Evolutionary conservation across 2,888 invertebrate genomes (phyloP).

Genomic region (Monopis laevigella): DNA sequence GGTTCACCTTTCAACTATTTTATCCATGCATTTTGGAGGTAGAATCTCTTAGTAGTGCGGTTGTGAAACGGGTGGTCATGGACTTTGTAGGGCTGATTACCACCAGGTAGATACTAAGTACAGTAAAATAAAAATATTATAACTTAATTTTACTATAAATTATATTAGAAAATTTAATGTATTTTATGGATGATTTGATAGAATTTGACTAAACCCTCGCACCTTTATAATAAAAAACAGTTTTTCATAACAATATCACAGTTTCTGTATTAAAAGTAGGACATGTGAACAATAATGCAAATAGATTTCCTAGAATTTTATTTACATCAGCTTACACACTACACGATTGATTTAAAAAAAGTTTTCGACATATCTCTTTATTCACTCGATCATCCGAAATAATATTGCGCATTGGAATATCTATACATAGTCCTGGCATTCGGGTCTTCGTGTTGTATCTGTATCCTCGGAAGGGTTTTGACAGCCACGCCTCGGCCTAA

Average conservation of each 20-base stretch:
- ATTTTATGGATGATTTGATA: constrained; percentile 1
- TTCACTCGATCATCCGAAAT: constrained; percentile 79
- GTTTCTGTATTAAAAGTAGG: constrained; percentile 63
- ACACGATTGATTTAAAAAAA: constrained; percentile 61
- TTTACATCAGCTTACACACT: constrained; percentile 32
- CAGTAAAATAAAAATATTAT: neutral
- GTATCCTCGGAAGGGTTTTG: constrained; percentile 53
- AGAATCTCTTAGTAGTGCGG: no score
- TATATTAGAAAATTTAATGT: constrained; percentile 6
- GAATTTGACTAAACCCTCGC: constrained; percentile 1
- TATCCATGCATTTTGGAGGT: no score
- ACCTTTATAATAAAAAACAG: constrained; percentile 8
- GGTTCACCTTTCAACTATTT: no score
- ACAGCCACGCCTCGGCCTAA: constrained; percentile 55
- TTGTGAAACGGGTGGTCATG: no score
- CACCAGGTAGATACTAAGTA: neutral
- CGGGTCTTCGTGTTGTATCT: constrained; percentile 55
- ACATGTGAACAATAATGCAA: constrained; percentile 25
- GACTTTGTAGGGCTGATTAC: no score
- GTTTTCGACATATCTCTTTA: constrained; percentile 63
- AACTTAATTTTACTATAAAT: no score
- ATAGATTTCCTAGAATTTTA: constrained; percentile 12
- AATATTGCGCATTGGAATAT: constrained; percentile 74
- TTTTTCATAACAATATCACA: constrained; percentile 50
- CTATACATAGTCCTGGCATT: constrained; percentile 71